Conservation (phyloP, 2,797 vertebrate genomes). For the Sebastes minor region DNA sequence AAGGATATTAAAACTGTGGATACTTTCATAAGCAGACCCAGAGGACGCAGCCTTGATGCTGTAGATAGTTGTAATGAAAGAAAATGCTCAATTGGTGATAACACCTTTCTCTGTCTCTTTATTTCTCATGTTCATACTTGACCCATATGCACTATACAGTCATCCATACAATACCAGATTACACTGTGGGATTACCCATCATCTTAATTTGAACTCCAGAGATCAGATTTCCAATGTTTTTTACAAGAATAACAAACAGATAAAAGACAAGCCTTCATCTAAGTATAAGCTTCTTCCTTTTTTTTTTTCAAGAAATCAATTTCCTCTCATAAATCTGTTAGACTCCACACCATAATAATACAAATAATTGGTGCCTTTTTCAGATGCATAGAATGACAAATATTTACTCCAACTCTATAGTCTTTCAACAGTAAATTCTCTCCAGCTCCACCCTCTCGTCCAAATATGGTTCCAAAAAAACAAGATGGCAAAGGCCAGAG, state of each 20-base stretch:
- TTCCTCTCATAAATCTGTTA: too few species aligned
- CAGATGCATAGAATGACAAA: not conserved
- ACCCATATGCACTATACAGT: not conserved
- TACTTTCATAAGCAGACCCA: conserved; percentile 44
- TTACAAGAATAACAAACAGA: not conserved
- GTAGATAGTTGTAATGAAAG: conserved; percentile 30
- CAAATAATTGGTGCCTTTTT: not conserved
- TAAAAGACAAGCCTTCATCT: not conserved
- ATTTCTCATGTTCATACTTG: not conserved
- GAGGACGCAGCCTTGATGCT: conserved; percentile 5
- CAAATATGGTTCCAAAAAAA: too few species aligned
- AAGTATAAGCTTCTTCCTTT: not conserved
- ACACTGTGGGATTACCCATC: not conserved
- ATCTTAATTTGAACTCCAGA: not conserved
- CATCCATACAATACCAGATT: not conserved
- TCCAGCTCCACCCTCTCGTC: too few species aligned
- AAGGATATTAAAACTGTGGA: conserved; percentile 55
- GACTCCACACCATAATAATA: not conserved
- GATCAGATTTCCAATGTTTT: conserved; percentile 4
- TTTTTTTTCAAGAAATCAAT: too few species aligned
- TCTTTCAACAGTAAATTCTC: too few species aligned
- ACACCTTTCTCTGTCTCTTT: not conserved
- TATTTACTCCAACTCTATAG: not conserved
- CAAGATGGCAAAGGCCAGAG: too few species aligned
- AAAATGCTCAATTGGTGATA: conserved; percentile 10